Percentiles rank a stretch among this genome's conserved stretches.
These are phyloP conservation scores for Plusia festucae DNA, from an alignment of 2,888 invertebrate genomes.

Conservation along the genomic window DNA sequence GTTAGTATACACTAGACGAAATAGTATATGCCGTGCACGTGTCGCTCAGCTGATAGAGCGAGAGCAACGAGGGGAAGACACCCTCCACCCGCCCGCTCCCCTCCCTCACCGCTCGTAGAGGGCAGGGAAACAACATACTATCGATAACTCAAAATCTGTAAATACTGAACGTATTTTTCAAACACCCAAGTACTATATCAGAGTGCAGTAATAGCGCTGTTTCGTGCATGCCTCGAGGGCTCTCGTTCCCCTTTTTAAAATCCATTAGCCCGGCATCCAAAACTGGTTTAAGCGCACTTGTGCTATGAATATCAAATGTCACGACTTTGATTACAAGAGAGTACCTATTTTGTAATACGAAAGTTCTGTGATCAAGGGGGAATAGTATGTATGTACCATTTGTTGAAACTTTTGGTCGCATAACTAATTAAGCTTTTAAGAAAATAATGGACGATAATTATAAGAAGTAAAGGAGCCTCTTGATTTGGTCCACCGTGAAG, in stretches of 20 bases:
- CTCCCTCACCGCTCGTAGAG: conserved; percentile 43
- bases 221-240: conserved; percentile 3
- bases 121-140: conserved; percentile 39
- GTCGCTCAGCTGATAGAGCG: conserved; percentile 86
- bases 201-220: not conserved
- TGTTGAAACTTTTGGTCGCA: not conserved
- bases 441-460: not conserved
- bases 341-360: not conserved
- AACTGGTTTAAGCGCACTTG: conserved; percentile 4
- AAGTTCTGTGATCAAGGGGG: not conserved
- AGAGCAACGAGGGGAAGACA: conserved; percentile 70
- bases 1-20: conserved; percentile 75
- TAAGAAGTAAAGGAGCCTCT: not conserved
- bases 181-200: not conserved
- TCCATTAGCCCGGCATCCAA: not conserved
- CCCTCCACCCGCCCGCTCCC: conserved; percentile 68
- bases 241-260: conserved; percentile 4
- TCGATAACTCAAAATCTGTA: conserved; percentile 32
- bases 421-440: not conserved
- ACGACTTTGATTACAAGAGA: not conserved
- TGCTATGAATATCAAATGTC: conserved; percentile 2
- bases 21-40: conserved; percentile 82
- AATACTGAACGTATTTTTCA: not conserved
- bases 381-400: too few relatives aligned
- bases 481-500: not conserved